These are phyloP conservation scores for Dicycla oo DNA, from an alignment of 2,888 invertebrate species.

Conservation along the genomic window DNA sequence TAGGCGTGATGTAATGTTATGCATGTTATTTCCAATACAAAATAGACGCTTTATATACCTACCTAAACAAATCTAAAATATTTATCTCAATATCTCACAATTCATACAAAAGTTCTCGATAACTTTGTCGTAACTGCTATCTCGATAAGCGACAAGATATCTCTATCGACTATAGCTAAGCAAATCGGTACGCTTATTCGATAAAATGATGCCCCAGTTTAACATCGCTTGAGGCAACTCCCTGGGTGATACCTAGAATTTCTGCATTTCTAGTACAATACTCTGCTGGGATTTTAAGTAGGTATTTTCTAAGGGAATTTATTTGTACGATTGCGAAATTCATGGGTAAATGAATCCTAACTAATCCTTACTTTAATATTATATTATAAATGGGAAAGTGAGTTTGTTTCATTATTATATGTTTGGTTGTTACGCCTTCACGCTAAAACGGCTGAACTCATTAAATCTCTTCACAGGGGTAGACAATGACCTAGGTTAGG, in stretches of 20 bases:
- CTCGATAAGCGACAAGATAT: constrained; percentile 35
- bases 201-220: constrained; percentile 62
- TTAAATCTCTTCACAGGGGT: too few relatives aligned
- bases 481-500: too few relatives aligned
- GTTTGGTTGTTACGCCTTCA: too few relatives aligned
- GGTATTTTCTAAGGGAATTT: constrained; percentile 16
- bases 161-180: constrained; percentile 16
- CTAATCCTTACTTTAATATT: too few relatives aligned
- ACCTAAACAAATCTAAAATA: constrained; percentile 10
- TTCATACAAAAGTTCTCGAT: constrained; percentile 30
- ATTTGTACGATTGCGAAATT: constrained; percentile 6
- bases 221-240: constrained; percentile 33
- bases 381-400: too few relatives aligned
- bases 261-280: constrained; percentile 47
- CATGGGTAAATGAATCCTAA: neutral
- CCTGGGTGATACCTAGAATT: constrained; percentile 46
- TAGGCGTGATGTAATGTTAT: too few relatives aligned
- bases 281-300: constrained; percentile 22
- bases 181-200: constrained; percentile 52
- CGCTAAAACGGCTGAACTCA: too few relatives aligned
- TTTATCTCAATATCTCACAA: constrained; percentile 23
- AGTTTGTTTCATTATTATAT: too few relatives aligned
- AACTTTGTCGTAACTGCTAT: constrained; percentile 31
- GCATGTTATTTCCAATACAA: neutral
- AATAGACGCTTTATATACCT: neutral